Percentiles rank a stretch among this genome's conserved stretches.
Evolutionary conservation across 2,888 invertebrate species (phyloP).

Genomic region (Melieria crassipennis): DNA sequence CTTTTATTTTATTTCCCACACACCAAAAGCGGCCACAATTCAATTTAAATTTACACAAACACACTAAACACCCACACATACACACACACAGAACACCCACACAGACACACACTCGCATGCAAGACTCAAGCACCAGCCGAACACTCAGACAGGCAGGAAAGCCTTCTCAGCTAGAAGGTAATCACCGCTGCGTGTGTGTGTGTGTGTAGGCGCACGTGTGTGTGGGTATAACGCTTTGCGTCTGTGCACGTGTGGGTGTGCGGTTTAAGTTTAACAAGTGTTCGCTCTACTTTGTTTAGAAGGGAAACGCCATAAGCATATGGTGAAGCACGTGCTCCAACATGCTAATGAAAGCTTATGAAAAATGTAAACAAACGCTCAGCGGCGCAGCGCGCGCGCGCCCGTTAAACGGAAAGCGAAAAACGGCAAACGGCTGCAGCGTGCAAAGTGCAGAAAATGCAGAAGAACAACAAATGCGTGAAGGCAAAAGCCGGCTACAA

Average conservation of each 20-base stretch:
- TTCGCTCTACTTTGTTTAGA: conserved; percentile 25
- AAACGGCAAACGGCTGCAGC: neutral
- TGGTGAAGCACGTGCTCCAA: conserved; percentile 31
- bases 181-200: neutral
- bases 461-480: neutral
- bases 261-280: conserved; percentile 27
- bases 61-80: conserved; percentile 9
- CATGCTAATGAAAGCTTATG: conserved; percentile 31
- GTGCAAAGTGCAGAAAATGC: neutral
- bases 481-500: conserved; percentile 25
- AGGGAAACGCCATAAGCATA: conserved; percentile 19
- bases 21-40: conserved; percentile 9
- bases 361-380: conserved; percentile 32
- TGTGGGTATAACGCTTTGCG: no score
- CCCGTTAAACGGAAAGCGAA: neutral
- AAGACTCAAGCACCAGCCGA: no score
- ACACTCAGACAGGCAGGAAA: no score
- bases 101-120: neutral
- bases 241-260: conserved; percentile 15
- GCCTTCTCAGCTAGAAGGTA: no score
- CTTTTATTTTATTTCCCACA: no score
- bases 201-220: neutral
- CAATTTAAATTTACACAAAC: conserved; percentile 15
- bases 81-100: conserved; percentile 4
- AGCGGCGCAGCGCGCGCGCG: conserved; percentile 11